These are phyloP conservation scores for Noctua janthe DNA, from an alignment of 2,888 invertebrate genomes.

Conservation along the genomic window DNA sequence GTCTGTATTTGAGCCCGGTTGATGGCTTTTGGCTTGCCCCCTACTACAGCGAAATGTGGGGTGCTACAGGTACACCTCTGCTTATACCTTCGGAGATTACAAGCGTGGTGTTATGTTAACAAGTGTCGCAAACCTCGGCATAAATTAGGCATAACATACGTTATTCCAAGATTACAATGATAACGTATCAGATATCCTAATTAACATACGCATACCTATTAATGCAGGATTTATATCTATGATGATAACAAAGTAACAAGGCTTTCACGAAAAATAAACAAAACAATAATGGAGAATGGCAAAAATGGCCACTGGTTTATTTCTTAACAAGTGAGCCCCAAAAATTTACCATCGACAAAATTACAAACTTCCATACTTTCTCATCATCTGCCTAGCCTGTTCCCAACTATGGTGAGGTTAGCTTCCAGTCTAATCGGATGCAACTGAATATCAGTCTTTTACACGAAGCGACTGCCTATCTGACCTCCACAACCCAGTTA, in stretches of 20 bases:
- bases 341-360: too few relatives aligned
- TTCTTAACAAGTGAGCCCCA: background rate
- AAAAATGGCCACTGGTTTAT: background rate
- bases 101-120: background rate
- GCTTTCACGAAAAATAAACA: slow-evolving; percentile 33
- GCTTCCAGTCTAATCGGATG: too few relatives aligned
- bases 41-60: too few relatives aligned
- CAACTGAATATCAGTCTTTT: too few relatives aligned
- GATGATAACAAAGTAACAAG: slow-evolving; percentile 3
- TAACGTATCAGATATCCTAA: slow-evolving; percentile 22
- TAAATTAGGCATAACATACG: slow-evolving; percentile 13
- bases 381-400: too few relatives aligned
- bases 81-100: background rate
- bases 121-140: background rate
- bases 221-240: slow-evolving; percentile 1
- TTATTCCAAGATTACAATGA: slow-evolving; percentile 16
- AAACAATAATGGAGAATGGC: background rate
- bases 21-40: background rate
- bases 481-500: too few relatives aligned
- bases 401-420: too few relatives aligned
- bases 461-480: too few relatives aligned
- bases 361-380: too few relatives aligned
- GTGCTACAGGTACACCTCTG: background rate
- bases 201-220: slow-evolving; percentile 3
- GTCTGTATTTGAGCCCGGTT: background rate